A percentile compares a stretch with the other conserved stretches of the same genome.
Evolutionary conservation across 1,140 invertebrate species (phyloP).

Genomic region (Coptotermes formosanus): DNA sequence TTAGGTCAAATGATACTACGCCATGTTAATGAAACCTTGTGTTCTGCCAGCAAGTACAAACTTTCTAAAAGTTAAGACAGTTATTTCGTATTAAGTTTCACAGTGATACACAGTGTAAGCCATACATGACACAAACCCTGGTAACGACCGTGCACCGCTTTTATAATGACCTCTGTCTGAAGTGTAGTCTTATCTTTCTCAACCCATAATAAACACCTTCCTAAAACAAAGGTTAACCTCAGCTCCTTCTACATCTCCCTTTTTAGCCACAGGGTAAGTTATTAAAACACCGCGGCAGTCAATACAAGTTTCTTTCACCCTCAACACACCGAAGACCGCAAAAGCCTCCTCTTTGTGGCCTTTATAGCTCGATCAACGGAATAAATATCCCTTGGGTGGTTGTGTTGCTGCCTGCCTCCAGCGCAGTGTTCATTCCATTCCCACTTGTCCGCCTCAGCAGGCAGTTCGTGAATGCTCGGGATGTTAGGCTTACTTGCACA

Average conservation of each 20-base stretch:
- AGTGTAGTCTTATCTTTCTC: background rate
- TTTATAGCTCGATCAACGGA: conserved; percentile 10
- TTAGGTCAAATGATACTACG: too few species aligned
- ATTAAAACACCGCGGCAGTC: conserved; percentile 4
- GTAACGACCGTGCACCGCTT: too few species aligned
- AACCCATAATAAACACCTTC: background rate
- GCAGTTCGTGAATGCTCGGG: background rate
- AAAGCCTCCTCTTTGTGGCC: background rate
- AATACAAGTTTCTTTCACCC: conserved; percentile 8
- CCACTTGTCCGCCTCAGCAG: too few species aligned
- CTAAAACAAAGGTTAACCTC: background rate
- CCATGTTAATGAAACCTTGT: too few species aligned
- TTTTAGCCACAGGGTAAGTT: background rate
- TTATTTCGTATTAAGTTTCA: too few species aligned
- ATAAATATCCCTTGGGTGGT: conserved; percentile 18
- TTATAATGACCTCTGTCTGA: too few species aligned
- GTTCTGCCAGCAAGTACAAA: too few species aligned
- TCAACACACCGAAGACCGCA: background rate
- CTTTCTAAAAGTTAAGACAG: too few species aligned
- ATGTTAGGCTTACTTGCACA: background rate
- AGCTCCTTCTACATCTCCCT: background rate
- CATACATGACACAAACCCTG: too few species aligned
- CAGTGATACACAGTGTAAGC: too few species aligned
- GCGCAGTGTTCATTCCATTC: background rate
- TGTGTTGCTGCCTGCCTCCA: background rate